Conservation (phyloP, 2,113 vertebrate species). For the Odontophorus gujanensis region DNA sequence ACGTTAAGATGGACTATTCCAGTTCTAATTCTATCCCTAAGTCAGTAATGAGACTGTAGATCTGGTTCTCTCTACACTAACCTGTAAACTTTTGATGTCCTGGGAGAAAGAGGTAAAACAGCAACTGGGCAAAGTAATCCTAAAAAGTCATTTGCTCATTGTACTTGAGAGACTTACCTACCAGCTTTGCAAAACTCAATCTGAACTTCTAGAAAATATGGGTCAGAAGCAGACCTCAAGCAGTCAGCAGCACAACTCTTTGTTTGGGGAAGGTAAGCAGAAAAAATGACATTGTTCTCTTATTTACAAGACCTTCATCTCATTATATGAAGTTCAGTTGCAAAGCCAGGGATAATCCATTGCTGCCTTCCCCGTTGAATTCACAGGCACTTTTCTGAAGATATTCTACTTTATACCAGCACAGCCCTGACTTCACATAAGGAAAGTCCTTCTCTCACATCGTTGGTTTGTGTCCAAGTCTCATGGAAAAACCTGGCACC, state of each 20-base stretch:
- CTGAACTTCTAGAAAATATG: not conserved
- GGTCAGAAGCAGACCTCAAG: not conserved
- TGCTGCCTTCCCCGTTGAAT: not conserved
- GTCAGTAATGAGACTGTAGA: not conserved
- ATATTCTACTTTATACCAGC: not conserved
- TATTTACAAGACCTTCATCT: not conserved
- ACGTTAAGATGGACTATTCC: not conserved
- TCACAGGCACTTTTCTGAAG: not conserved
- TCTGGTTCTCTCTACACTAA: not conserved
- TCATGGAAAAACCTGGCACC: not conserved
- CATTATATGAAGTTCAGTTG: not conserved
- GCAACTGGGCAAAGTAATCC: not conserved
- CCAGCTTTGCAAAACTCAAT: slow-evolving; percentile 6
- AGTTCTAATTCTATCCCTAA: not conserved
- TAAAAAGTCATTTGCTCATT: not conserved
- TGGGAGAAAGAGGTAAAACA: not conserved
- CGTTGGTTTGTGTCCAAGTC: not conserved
- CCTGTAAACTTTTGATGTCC: not conserved
- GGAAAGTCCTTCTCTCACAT: not conserved
- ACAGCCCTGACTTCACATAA: not conserved
- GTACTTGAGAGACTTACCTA: not conserved
- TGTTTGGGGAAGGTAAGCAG: not conserved
- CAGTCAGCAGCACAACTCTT: not conserved
- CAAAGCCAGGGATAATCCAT: not conserved
- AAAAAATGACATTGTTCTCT: not conserved